Evolutionary conservation across 2,888 invertebrate genomes (phyloP).

Genomic region (Polydrusus cervinus): DNA sequence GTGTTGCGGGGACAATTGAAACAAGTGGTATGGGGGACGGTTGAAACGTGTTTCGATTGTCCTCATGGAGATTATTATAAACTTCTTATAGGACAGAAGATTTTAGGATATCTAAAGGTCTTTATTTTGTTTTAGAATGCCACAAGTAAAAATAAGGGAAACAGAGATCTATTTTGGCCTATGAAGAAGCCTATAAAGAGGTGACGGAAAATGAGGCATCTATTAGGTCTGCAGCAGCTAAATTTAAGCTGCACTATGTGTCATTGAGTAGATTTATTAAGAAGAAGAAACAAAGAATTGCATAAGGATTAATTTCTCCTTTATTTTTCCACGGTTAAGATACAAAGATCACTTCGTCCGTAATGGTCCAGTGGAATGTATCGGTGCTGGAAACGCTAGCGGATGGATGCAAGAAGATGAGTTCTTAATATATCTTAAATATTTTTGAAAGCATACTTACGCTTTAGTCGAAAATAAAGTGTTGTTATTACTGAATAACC

Average conservation of each 20-base stretch:
- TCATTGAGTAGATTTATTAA: slow-evolving; percentile 33
- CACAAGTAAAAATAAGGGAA: slow-evolving; percentile 10
- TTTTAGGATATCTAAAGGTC: background rate
- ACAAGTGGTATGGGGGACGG: slow-evolving; percentile 11
- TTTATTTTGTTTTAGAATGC: slow-evolving; percentile 14
- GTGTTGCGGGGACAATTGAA: slow-evolving; percentile 17
- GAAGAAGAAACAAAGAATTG: slow-evolving; percentile 35
- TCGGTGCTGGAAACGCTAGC: slow-evolving; percentile 62
- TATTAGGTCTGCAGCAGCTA: slow-evolving; percentile 25
- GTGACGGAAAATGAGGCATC: background rate
- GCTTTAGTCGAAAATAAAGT: slow-evolving; percentile 57
- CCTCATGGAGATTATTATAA: slow-evolving; percentile 1
- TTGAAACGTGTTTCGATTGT: slow-evolving; percentile 28
- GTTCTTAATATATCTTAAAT: slow-evolving; percentile 61
- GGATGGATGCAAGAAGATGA: slow-evolving; percentile 64
- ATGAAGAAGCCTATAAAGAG: slow-evolving; percentile 24
- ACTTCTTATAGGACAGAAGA: background rate
- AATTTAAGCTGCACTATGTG: slow-evolving; percentile 26
- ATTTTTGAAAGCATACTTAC: slow-evolving; percentile 60
- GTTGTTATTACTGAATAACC: slow-evolving; percentile 64
- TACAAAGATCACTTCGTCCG: slow-evolving; percentile 55
- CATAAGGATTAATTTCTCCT: slow-evolving; percentile 26
- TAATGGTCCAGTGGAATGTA: slow-evolving; percentile 61
- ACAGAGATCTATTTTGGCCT: slow-evolving; percentile 1
- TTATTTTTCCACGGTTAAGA: slow-evolving; percentile 34